Conservation (phyloP, 2,797 vertebrate genomes). For the Pipistrellus pipistrellus region DNA sequence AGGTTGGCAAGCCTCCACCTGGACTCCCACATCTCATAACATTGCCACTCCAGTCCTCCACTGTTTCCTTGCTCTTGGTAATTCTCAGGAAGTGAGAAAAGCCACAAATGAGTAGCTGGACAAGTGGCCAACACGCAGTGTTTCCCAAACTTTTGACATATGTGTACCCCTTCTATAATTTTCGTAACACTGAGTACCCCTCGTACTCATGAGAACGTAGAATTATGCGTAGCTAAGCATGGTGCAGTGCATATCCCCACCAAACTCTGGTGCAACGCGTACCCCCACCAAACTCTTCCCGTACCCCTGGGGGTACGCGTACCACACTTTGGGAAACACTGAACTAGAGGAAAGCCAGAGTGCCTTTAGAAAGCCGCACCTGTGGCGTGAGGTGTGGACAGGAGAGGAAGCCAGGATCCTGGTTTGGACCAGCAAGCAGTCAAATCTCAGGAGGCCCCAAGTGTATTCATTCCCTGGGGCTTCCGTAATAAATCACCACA, state of each 20-base stretch:
- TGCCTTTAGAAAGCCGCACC: not conserved
- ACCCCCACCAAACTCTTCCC: too few species aligned
- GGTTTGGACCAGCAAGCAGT: not conserved
- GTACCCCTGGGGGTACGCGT: too few species aligned
- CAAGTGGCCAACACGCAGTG: not conserved
- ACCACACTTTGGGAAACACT: too few species aligned
- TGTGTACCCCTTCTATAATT: too few species aligned
- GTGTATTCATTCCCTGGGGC: not conserved
- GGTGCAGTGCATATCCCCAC: too few species aligned
- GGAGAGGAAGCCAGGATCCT: not conserved
- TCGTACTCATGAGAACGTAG: too few species aligned
- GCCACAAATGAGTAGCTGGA: not conserved
- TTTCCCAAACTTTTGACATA: too few species aligned
- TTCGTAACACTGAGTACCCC: too few species aligned
- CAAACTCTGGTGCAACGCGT: too few species aligned
- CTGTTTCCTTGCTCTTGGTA: not conserved
- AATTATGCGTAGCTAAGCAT: too few species aligned
- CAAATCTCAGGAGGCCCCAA: not conserved
- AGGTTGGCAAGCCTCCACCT: not conserved
- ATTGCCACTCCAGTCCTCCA: too few species aligned
- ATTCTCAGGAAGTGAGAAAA: not conserved
- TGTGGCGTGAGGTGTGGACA: not conserved
- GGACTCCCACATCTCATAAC: fast-evolving
- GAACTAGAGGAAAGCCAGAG: not conserved
- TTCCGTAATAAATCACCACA: not conserved